Evolutionary conservation across 2,888 invertebrate species (phyloP).

Genomic region (Calameuta filiformis): DNA sequence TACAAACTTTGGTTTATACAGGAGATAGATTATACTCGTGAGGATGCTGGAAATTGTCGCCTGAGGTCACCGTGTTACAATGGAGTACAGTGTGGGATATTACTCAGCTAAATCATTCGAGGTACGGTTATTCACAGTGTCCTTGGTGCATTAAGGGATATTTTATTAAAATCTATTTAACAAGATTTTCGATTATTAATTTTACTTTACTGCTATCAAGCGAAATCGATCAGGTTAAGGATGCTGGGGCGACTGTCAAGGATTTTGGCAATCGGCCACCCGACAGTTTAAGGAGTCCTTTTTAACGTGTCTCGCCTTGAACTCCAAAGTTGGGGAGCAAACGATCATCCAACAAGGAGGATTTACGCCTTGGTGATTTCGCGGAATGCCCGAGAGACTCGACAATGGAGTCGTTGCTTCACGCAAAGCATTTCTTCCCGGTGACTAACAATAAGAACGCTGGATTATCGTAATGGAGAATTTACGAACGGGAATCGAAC

Average conservation of each 20-base stretch:
- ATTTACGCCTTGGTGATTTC: slow-evolving; percentile 34
- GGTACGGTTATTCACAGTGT: neutral
- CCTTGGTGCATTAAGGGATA: too few species aligned
- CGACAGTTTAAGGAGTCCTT: neutral
- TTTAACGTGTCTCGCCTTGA: neutral
- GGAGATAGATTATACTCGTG: neutral
- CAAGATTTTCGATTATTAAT: neutral
- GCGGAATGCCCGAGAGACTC: slow-evolving; percentile 28
- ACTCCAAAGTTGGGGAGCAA: slow-evolving; percentile 12
- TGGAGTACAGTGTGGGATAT: neutral
- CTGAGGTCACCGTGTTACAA: neutral
- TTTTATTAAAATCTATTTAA: neutral
- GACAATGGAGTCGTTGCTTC: slow-evolving; percentile 1
- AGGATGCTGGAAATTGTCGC: neutral
- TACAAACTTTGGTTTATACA: neutral
- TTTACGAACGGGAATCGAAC: neutral
- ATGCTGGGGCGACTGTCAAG: neutral
- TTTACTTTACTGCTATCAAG: neutral
- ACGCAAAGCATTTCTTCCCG: neutral
- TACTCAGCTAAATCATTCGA: neutral
- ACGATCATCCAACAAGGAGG: slow-evolving; percentile 32
- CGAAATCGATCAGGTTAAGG: neutral
- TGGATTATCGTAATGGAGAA: neutral
- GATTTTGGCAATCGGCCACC: neutral
- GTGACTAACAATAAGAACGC: neutral